Conservation (phyloP, 1,140 invertebrate genomes). For the Leptinotarsa undecemlineata region DNA sequence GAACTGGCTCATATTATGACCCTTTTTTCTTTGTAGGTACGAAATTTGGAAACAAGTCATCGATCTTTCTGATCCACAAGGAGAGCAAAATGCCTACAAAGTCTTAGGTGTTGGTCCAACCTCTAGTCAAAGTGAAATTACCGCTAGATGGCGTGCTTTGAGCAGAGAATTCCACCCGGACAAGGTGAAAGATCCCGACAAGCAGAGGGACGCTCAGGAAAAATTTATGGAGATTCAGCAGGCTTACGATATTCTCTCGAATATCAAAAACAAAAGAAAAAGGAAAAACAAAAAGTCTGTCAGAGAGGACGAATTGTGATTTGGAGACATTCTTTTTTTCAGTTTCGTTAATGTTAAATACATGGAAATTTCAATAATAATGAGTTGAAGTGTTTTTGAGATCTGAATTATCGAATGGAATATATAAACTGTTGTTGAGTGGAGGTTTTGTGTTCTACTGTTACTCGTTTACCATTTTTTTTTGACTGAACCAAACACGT, state of each 20-base stretch:
- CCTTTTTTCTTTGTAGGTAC: conserved; percentile 52
- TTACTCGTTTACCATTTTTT: too few relatives aligned
- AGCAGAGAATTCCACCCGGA: conserved; percentile 93
- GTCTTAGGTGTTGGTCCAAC: conserved; percentile 74
- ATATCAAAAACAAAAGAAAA: conserved; percentile 74
- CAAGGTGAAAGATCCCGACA: conserved; percentile 75
- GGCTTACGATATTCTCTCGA: conserved; percentile 88
- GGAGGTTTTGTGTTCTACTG: too few relatives aligned
- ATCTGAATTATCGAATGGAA: too few relatives aligned
- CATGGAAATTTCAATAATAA: background rate
- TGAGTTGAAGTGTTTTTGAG: too few relatives aligned
- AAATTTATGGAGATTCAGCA: conserved; percentile 92
- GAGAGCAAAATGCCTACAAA: conserved; percentile 88
- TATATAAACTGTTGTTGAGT: too few relatives aligned
- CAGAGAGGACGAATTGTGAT: conserved; percentile 28
- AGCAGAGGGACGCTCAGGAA: conserved; percentile 73
- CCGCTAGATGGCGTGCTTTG: conserved; percentile 75
- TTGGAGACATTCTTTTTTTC: background rate
- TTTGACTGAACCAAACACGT: too few relatives aligned
- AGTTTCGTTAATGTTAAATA: background rate
- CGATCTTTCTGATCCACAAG: conserved; percentile 83
- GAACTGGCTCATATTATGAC: too few relatives aligned
- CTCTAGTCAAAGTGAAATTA: conserved; percentile 85
- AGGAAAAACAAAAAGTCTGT: conserved; percentile 70
- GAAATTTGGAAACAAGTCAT: conserved; percentile 85